Evolutionary conservation across 2,797 vertebrate species (phyloP).

Genomic region (Spinus olivaceus): DNA sequence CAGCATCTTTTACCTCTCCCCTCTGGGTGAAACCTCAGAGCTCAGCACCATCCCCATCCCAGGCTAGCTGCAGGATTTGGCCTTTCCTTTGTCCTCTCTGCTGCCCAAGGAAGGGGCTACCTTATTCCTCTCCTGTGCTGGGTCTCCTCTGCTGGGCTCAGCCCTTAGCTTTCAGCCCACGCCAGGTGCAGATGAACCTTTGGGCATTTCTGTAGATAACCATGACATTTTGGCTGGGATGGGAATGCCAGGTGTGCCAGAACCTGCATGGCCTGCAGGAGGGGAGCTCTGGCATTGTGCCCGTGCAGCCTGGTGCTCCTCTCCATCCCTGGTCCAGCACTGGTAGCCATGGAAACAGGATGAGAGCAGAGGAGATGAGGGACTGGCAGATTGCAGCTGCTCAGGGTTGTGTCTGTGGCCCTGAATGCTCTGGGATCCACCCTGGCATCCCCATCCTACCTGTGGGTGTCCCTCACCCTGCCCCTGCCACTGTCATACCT

Average conservation of each 20-base stretch:
- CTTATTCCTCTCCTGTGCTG: neutral
- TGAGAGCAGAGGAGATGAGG: slow-evolving; percentile 59
- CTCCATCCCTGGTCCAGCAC: slow-evolving; percentile 68
- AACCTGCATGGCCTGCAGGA: neutral
- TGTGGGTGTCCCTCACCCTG: neutral
- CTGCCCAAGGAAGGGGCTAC: neutral
- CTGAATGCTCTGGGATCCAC: neutral
- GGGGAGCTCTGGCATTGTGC: neutral
- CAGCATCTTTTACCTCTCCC: neutral
- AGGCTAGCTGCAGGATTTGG: neutral
- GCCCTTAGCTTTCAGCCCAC: neutral
- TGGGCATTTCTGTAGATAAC: neutral
- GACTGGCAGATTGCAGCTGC: neutral
- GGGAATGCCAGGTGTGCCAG: neutral
- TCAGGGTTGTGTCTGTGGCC: neutral
- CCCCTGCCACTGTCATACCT: accelerated
- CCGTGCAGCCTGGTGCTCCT: slow-evolving; percentile 19
- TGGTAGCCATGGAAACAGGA: slow-evolving; percentile 76
- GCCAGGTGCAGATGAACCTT: neutral
- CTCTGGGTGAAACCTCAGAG: neutral
- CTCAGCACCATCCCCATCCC: neutral
- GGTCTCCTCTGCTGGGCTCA: neutral
- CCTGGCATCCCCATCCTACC: neutral
- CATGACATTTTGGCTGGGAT: neutral
- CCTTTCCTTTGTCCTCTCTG: neutral